phyloP scores from a whole-genome alignment of 2,888 invertebrate genomes.

The Eubasilissa splendida region DNA sequence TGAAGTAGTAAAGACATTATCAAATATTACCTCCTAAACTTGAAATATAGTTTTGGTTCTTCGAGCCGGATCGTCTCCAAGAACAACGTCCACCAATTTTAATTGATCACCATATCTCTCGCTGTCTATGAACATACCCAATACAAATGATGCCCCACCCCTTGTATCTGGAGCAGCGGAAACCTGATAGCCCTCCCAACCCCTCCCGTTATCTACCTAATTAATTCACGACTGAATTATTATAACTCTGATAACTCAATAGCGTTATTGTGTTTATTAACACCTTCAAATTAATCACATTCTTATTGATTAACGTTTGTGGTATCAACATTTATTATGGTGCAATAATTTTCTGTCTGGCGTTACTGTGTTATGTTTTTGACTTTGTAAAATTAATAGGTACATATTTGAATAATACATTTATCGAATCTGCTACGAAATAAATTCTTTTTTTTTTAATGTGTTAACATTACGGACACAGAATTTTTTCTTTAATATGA shows the following conservation, averaged over 20 bases:
- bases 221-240: background rate
- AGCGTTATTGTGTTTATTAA: constrained; percentile 15
- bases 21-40: too few relatives aligned
- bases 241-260: background rate
- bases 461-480: too few relatives aligned
- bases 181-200: background rate
- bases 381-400: too few relatives aligned
- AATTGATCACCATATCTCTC: background rate
- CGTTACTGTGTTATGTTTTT: too few relatives aligned
- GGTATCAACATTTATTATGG: too few relatives aligned
- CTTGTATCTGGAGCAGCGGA: background rate
- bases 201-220: background rate
- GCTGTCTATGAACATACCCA: background rate
- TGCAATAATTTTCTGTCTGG: too few relatives aligned
- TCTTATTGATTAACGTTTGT: too few relatives aligned
- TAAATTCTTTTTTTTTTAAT: too few relatives aligned
- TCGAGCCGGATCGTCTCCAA: background rate
- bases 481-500: too few relatives aligned
- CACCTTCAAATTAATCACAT: background rate
- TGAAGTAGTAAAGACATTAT: too few relatives aligned
- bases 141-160: background rate
- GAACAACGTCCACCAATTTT: background rate
- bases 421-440: too few relatives aligned
- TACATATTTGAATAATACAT: too few relatives aligned
- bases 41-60: background rate